Conservation (phyloP, 2,888 invertebrate species). For the Anoplius nigerrimus region DNA sequence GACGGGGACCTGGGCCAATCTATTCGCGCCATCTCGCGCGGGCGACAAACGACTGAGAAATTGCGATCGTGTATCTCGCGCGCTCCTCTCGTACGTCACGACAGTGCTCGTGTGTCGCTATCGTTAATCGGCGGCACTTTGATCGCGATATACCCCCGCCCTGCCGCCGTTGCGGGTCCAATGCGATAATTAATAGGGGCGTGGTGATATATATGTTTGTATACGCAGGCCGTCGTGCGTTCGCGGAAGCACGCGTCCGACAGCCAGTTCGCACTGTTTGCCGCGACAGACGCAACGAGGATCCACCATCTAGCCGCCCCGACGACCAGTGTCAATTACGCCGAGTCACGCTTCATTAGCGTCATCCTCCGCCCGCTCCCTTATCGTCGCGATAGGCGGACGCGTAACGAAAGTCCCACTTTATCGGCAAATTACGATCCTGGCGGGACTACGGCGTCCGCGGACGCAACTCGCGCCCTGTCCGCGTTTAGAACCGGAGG, state of each 20-base stretch:
- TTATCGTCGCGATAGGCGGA: too few species aligned
- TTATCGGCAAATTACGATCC: too few species aligned
- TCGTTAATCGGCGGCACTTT: too few species aligned
- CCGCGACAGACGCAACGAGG: not conserved
- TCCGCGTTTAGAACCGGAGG: too few species aligned
- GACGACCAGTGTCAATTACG: not conserved
- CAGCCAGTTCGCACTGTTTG: not conserved
- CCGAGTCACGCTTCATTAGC: too few species aligned
- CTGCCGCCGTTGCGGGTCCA: too few species aligned
- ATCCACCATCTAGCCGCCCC: not conserved
- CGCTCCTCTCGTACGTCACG: constrained; percentile 1
- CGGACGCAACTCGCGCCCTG: not conserved
- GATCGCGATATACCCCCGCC: too few species aligned
- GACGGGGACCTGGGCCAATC: not conserved
- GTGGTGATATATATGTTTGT: too few species aligned
- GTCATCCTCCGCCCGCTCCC: too few species aligned
- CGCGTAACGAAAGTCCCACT: too few species aligned
- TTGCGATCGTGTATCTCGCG: constrained; percentile 3
- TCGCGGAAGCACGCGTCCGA: not conserved
- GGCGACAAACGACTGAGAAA: constrained; percentile 1
- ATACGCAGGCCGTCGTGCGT: not conserved
- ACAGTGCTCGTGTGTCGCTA: not conserved
- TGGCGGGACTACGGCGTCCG: too few species aligned
- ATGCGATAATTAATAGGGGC: too few species aligned
- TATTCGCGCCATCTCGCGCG: not conserved